Base-by-base conservation (phyloP, 2,113 vertebrate species). In the Pagrus major region DNA sequence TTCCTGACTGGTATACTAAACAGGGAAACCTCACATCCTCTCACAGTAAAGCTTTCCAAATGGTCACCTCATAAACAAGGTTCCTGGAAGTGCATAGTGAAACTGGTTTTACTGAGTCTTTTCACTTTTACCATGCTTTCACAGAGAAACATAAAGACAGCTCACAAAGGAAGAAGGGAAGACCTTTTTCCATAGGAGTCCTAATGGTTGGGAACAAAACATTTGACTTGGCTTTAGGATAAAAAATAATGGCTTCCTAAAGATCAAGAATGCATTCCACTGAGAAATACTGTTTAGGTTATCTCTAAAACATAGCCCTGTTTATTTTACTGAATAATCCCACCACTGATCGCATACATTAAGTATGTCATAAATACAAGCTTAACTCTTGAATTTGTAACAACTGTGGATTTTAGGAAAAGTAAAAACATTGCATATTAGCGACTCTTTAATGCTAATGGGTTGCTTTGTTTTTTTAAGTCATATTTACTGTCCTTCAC, bases 11-110 rank as follows among this genome's bases (percentile, higher is more conserved):
- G 21, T 41, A 46, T 27, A 54, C 61, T 55, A 66, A 84, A 77
- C 67, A 75, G 31, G 65, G 59, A 71, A 79, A 55, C 20, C 12
- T 54, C 42, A 10, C 80, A 61, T 77, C 56, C n/a, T 67, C 61
- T 29, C 67, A 82, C 39, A 70, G 60, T 71, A 83, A 88, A 91
- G 37, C 35, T 58, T 86, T 76, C 71, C 85, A 77, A 85, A 79
- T 15, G 29, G 74, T 88, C 55, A 74, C 65, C 85, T 86, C 79
- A 76, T 88, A 75, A 90, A 90, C 67, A 73, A 52, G 29, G 71
- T 72, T 89, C 70, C 83, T 81, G 78, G 66, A 77, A 80, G 72
- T 84, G 18, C 39, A 74, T 65, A 71, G 33, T 64, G 52, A 76
- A 83, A 64, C 49, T n/a, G 52, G 67, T 85, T 84, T 88, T 42